phyloP scores from a whole-genome alignment of 2,888 invertebrate genomes.

The Drosophila gaucha region DNA sequence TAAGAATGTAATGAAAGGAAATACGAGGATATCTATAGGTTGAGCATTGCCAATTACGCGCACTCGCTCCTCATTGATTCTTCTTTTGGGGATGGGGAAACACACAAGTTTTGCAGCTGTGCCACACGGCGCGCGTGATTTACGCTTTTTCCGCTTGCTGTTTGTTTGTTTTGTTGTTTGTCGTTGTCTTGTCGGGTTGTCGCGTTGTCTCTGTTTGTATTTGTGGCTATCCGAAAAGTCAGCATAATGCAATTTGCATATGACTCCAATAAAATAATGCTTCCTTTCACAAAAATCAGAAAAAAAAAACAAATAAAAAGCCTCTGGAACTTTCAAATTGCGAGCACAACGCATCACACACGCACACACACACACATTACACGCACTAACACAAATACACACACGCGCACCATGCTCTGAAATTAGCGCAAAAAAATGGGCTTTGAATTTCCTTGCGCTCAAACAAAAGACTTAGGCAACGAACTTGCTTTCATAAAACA shows the following conservation, averaged over 20 bases:
- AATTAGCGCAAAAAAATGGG: slow-evolving; percentile 46
- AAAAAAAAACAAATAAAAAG: slow-evolving; percentile 39
- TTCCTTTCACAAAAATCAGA: slow-evolving; percentile 63
- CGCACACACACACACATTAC: slow-evolving; percentile 16
- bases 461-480: slow-evolving; percentile 79
- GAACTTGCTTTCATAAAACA: slow-evolving; percentile 75
- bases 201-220: slow-evolving; percentile 37
- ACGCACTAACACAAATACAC: not conserved
- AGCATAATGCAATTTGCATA: slow-evolving; percentile 72
- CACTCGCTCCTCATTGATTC: not conserved
- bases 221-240: slow-evolving; percentile 42
- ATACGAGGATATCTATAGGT: not conserved
- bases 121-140: slow-evolving; percentile 65
- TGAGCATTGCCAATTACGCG: not conserved
- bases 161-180: slow-evolving; percentile 47
- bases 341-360: slow-evolving; percentile 53
- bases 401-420: slow-evolving; percentile 14
- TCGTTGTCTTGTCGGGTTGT: slow-evolving; percentile 31
- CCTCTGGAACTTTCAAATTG: slow-evolving; percentile 71
- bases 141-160: slow-evolving; percentile 77
- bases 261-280: slow-evolving; percentile 48
- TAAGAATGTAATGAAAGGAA: too few relatives aligned
- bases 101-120: slow-evolving; percentile 59
- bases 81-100: slow-evolving; percentile 17
- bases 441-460: slow-evolving; percentile 66